Evolutionary conservation across 2,888 invertebrate species (phyloP), one percentile per base, ranked within the genome.

Genomic region (Limnephilus auricula): DNA sequence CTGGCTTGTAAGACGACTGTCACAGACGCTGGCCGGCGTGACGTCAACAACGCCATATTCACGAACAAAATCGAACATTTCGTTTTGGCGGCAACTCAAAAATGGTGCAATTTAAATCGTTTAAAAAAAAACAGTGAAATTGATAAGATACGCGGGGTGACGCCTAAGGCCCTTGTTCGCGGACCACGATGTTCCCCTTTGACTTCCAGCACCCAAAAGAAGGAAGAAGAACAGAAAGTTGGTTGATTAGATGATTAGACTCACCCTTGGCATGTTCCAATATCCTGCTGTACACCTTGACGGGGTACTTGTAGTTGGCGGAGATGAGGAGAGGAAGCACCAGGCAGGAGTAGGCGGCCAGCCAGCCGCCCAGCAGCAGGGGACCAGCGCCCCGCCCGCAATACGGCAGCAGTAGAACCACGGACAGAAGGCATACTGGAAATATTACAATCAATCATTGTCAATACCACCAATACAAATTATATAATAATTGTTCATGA

Each of bases 241-340:
- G 45, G n/a, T n/a, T n/a, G n/a, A n/a, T 45, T 15, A 6, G 13
- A n/a, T 84, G n/a, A 78, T 65, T 50, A 85, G 89, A 94, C 94
- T 94, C 95, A 97, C 97, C 96, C 96, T 96, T 96, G 86, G 95
- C 95, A 92, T 96, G 94, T 92, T 95, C 95, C 80, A 95, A 95
- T 79, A 97, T 95, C 65, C 96, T 95, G 87, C 96, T 96, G 93
- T 97, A 95, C 95, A 97, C 97, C 91, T 96, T 95, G 65, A 97
- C 96, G 1, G 97, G 97, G 94, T 97, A 97, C 94, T 96, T 96
- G 95, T 97, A 97, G 95, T 97, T 97, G 90, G 97, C 97, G 0
- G 97, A 97, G 91, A 97, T 96, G 89, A 97, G 95, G 79, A 97
- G 95, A 0, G 97, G 97, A 30, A 97, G 94, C 84, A 97, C 97